Evolutionary conservation across 2,888 invertebrate species (phyloP).

Genomic region (Sphaeridia pumilis): DNA sequence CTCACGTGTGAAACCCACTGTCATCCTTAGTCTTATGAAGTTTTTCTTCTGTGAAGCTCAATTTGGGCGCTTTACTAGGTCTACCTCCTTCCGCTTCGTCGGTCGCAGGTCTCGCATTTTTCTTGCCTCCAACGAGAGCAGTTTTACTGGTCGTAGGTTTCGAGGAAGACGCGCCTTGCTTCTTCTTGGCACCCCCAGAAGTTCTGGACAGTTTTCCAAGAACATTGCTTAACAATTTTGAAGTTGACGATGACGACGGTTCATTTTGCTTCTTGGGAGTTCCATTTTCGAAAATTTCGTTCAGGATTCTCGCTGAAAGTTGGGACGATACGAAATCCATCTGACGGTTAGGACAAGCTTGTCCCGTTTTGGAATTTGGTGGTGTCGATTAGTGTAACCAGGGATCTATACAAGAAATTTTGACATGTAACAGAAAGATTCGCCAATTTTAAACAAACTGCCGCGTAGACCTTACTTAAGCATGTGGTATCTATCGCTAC

Average conservation of each 20-base stretch:
- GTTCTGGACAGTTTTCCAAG: no score
- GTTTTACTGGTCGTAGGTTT: no score
- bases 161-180: constrained; percentile 1
- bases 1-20: no score
- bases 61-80: constrained; percentile 24
- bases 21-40: no score
- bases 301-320: constrained; percentile 12
- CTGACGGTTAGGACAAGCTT: not conserved
- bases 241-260: constrained; percentile 3
- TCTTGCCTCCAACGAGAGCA: no score
- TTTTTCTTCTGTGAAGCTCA: constrained; percentile 18
- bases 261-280: constrained; percentile 3
- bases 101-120: no score
- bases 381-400: no score
- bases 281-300: constrained; percentile 23
- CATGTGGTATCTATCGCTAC: no score
- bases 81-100: constrained; percentile 25
- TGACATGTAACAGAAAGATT: not conserved
- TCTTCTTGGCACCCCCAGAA: not conserved
- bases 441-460: no score
- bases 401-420: no score
- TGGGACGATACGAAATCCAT: no score
- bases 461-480: no score
- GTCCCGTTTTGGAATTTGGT: not conserved
- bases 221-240: not conserved